Evolutionary conservation across 2,113 vertebrate species (phyloP).

Genomic region (Arenaria interpres): DNA sequence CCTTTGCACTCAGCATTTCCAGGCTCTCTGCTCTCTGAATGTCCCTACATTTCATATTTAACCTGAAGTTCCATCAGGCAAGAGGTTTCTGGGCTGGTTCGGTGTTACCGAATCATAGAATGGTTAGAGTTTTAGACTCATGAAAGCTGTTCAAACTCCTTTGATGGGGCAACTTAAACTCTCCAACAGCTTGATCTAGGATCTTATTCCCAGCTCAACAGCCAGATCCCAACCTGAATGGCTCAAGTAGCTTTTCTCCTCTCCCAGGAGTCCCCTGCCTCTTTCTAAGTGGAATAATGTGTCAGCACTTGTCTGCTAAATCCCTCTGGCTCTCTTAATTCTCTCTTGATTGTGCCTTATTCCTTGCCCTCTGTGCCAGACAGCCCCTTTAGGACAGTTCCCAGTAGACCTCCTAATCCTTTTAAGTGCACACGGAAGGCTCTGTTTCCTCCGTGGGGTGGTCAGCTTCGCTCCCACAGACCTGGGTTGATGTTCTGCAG

Average conservation of each 20-base stretch:
- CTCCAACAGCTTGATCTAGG: not conserved
- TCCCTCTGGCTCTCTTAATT: conserved; percentile 6
- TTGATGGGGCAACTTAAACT: not conserved
- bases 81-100: not conserved
- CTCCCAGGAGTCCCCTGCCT: not conserved
- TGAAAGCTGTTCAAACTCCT: not conserved
- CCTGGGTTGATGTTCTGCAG: not conserved
- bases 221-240: not conserved
- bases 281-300: not conserved
- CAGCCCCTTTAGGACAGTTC: not conserved
- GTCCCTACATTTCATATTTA: not conserved
- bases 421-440: not conserved
- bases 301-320: not conserved
- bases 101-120: accelerated
- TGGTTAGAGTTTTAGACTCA: not conserved
- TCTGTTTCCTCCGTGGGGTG: not conserved
- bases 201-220: not conserved
- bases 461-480: not conserved
- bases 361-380: not conserved
- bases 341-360: not conserved
- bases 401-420: not conserved
- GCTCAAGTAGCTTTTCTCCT: not conserved
- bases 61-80: accelerated
- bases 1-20: not conserved
- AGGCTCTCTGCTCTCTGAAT: not conserved